Evolutionary conservation across 2,113 vertebrate genomes (phyloP).

Genomic region (Urocitellus parryii): DNA sequence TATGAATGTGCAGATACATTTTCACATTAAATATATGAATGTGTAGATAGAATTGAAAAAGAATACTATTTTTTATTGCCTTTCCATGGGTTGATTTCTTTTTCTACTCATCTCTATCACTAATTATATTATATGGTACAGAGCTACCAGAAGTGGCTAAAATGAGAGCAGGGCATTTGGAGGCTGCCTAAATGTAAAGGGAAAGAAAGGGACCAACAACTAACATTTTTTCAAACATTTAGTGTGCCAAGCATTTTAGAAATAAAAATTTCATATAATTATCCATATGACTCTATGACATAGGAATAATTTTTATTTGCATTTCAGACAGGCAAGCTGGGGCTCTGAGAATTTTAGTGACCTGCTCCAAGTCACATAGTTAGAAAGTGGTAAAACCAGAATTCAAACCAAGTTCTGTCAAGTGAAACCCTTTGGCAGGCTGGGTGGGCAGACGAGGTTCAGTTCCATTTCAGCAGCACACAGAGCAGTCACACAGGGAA

Average conservation of each 20-base stretch:
- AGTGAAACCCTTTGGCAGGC: conserved; percentile 41
- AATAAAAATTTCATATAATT: conserved; percentile 51
- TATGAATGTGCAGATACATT: neutral
- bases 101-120: neutral
- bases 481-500: conserved; percentile 60
- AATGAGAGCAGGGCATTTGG: neutral
- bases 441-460: neutral
- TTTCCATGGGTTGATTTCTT: conserved; percentile 38
- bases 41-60: neutral
- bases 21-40: conserved; percentile 45
- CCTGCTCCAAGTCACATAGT: neutral
- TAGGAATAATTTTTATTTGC: conserved; percentile 32
- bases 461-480: conserved; percentile 60
- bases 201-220: neutral
- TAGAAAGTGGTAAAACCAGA: conserved; percentile 52
- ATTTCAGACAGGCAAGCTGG: conserved; percentile 44
- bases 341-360: conserved; percentile 42
- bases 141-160: conserved; percentile 1
- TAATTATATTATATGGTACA: neutral
- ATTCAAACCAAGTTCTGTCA: conserved; percentile 60
- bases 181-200: neutral
- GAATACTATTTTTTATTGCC: conserved; percentile 20
- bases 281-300: conserved; percentile 15
- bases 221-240: conserved; percentile 2
- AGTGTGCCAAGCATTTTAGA: neutral